Percentiles rank a stretch among this genome's conserved stretches.
Conservation (phyloP, 2,113 vertebrate genomes). For the Protobothrops mucrosquamatus region DNA sequence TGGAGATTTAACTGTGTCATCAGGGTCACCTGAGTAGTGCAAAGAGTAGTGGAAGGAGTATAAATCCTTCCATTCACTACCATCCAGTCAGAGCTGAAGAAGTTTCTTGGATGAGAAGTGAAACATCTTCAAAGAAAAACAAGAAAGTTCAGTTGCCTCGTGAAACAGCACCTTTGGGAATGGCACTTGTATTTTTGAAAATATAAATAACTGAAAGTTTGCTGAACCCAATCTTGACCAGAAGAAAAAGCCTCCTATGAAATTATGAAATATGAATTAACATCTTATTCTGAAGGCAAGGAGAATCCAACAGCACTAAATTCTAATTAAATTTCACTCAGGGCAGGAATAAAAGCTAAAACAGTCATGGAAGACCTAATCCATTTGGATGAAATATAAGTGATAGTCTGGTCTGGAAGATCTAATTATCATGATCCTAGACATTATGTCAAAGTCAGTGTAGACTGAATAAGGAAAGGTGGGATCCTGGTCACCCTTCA, state of each 20-base stretch:
- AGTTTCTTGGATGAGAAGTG: too few relatives aligned
- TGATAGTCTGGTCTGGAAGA: background rate
- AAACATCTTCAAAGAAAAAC: too few relatives aligned
- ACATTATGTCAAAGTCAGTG: background rate
- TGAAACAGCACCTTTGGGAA: too few relatives aligned
- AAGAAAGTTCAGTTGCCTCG: too few relatives aligned
- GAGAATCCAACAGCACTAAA: slow-evolving; percentile 47
- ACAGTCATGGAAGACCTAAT: slow-evolving; percentile 12
- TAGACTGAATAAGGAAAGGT: background rate
- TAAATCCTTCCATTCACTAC: too few relatives aligned
- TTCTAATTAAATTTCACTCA: slow-evolving; percentile 58
- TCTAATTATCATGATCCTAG: background rate
- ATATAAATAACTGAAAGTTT: slow-evolving; percentile 13
- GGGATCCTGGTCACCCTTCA: background rate
- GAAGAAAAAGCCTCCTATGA: background rate
- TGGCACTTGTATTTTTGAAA: slow-evolving; percentile 1
- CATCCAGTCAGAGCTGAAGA: too few relatives aligned
- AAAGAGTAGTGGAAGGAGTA: too few relatives aligned
- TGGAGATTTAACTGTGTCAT: too few relatives aligned
- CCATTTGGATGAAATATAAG: background rate
- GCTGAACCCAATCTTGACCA: slow-evolving; percentile 1
- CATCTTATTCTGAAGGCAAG: background rate
- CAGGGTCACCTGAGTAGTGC: too few relatives aligned
- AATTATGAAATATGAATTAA: slow-evolving; percentile 3
- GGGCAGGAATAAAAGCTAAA: slow-evolving; percentile 26